Conservation (phyloP, 1,140 invertebrate species). For the Eufriesea mexicana region DNA sequence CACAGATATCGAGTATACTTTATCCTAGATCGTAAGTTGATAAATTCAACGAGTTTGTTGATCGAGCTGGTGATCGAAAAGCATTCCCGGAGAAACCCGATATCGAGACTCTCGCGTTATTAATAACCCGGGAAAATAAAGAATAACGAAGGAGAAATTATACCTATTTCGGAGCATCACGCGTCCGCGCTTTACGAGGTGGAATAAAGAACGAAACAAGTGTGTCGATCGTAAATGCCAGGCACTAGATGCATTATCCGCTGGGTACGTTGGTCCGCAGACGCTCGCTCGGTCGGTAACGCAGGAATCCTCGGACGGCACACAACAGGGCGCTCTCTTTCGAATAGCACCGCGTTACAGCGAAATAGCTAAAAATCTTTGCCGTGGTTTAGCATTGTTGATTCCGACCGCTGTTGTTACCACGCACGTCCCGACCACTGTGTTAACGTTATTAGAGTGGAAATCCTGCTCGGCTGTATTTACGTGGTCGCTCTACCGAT, state of each 20-base stretch:
- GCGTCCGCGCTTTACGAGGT: not conserved
- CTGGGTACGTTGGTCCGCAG: slow-evolving; percentile 8
- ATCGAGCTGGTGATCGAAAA: no score
- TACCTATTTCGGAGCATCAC: no score
- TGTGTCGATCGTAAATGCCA: not conserved
- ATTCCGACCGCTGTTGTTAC: slow-evolving; percentile 27
- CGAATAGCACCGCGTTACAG: slow-evolving; percentile 23
- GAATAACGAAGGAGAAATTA: no score
- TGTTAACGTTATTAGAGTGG: slow-evolving; percentile 68
- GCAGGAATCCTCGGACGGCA: slow-evolving; percentile 33
- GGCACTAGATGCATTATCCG: not conserved
- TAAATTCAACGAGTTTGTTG: no score
- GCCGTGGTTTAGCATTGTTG: slow-evolving; percentile 32
- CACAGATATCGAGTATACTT: no score
- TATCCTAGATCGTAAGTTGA: no score
- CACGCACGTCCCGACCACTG: slow-evolving; percentile 13
- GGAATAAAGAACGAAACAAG: not conserved
- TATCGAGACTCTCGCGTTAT: no score
- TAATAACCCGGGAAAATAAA: no score
- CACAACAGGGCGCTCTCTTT: slow-evolving; percentile 6
- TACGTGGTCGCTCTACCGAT: slow-evolving; percentile 41
- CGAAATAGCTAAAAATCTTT: slow-evolving; percentile 45
- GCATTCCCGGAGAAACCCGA: no score
- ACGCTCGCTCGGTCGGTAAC: slow-evolving; percentile 35
- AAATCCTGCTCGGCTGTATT: slow-evolving; percentile 61